Conservation (phyloP, 2,113 vertebrate species). For the Petrocephalus microphthalmus region DNA sequence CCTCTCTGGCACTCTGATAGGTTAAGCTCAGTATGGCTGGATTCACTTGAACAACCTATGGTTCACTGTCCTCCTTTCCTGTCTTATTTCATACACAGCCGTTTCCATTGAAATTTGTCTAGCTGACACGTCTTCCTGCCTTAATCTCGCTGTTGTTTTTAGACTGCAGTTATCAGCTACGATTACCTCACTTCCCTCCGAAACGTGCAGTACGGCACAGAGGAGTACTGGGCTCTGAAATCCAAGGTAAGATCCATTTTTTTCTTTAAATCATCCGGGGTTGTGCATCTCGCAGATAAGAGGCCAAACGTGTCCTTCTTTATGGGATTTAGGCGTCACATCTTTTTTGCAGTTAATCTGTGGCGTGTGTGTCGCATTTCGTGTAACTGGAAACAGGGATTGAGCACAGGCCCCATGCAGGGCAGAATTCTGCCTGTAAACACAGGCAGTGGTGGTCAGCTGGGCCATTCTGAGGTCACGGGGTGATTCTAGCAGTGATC, state of each 20-base stretch:
- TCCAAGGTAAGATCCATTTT: slow-evolving; percentile 71
- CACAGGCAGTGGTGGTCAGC: neutral
- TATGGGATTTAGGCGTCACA: neutral
- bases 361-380: neutral
- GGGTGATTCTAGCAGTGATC: neutral
- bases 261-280: neutral
- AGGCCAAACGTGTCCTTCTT: neutral
- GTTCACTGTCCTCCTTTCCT: neutral
- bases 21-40: neutral
- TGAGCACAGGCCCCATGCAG: neutral
- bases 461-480: neutral
- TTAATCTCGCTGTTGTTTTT: slow-evolving; percentile 19
- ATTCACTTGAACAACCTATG: neutral
- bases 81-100: neutral
- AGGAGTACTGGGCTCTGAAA: slow-evolving; percentile 73
- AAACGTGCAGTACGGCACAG: slow-evolving; percentile 66
- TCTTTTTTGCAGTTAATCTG: neutral
- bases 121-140: neutral
- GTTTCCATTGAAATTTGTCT: neutral
- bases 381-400: neutral
- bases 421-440: neutral
- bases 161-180: slow-evolving; percentile 83
- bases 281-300: neutral
- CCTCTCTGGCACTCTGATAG: too few relatives aligned
- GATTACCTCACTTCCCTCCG: slow-evolving; percentile 84